These are phyloP conservation scores for Oscheius sp. DNA, from an alignment of 2,888 invertebrate species.

Conservation along the genomic window DNA sequence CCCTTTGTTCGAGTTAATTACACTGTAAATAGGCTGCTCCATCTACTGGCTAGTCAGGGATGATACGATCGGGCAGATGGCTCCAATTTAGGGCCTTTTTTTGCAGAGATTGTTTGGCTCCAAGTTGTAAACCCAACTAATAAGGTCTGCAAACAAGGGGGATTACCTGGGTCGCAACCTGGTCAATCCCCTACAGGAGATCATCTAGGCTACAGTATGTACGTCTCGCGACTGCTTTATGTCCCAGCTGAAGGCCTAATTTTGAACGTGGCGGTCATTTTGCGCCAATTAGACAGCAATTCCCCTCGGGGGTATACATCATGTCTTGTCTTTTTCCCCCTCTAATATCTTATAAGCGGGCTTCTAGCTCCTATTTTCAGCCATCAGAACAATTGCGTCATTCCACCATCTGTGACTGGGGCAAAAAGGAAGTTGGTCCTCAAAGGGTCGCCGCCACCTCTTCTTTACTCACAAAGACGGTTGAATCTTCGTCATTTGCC, in stretches of 20 bases:
- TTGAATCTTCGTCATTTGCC: too few relatives aligned
- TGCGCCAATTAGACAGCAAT: constrained; percentile 21
- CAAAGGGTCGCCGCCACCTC: too few relatives aligned
- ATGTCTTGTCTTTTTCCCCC: background rate
- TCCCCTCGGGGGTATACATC: constrained; percentile 15
- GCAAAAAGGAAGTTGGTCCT: too few relatives aligned
- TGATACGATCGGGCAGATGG: background rate
- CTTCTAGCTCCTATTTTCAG: background rate
- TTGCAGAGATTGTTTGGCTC: background rate
- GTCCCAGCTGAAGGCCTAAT: constrained; percentile 18
- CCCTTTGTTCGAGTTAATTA: constrained; percentile 22
- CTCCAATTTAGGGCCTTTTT: background rate
- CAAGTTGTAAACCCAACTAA: constrained; percentile 27
- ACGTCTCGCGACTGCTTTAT: background rate
- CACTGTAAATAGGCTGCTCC: constrained; percentile 25
- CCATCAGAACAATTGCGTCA: too few relatives aligned
- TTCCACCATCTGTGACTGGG: too few relatives aligned
- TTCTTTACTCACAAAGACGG: too few relatives aligned
- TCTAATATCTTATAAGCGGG: background rate
- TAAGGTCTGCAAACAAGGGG: constrained; percentile 23
- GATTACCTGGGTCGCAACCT: constrained; percentile 7
- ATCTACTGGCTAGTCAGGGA: background rate
- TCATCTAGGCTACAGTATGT: background rate
- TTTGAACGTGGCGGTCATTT: constrained; percentile 29
- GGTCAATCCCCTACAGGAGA: background rate